Conservation (phyloP, 1,140 invertebrate genomes). For the Pogonomyrmex barbatus region DNA sequence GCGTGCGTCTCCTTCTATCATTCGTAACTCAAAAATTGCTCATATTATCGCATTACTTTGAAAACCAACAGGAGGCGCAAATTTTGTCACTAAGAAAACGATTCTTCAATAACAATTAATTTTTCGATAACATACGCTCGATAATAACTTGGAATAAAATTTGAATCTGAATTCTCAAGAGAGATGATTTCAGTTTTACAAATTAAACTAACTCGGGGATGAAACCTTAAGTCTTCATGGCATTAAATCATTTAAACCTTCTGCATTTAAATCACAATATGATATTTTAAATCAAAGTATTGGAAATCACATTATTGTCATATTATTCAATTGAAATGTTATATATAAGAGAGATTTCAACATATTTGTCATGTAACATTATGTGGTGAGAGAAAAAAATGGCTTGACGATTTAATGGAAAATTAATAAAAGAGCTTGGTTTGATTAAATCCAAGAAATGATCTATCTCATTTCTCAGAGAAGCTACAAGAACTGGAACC, state of each 20-base stretch:
- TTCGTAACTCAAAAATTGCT: slow-evolving; percentile 64
- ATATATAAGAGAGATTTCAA: background rate
- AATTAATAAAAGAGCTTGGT: background rate
- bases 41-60: slow-evolving; percentile 52
- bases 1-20: slow-evolving; percentile 73
- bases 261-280: background rate
- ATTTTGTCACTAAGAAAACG: slow-evolving; percentile 22
- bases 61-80: background rate
- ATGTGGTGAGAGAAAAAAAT: background rate
- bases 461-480: background rate
- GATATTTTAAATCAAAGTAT: background rate
- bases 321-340: background rate
- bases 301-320: background rate
- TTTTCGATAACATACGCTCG: background rate
- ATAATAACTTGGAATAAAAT: background rate
- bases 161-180: background rate
- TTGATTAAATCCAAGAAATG: background rate
- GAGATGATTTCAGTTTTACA: no score
- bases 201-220: background rate
- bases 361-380: background rate
- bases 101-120: background rate
- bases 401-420: background rate
- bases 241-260: background rate
- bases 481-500: background rate
- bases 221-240: background rate